Conservation (phyloP, 2,113 vertebrate genomes). For the Catharus fuscescens region DNA sequence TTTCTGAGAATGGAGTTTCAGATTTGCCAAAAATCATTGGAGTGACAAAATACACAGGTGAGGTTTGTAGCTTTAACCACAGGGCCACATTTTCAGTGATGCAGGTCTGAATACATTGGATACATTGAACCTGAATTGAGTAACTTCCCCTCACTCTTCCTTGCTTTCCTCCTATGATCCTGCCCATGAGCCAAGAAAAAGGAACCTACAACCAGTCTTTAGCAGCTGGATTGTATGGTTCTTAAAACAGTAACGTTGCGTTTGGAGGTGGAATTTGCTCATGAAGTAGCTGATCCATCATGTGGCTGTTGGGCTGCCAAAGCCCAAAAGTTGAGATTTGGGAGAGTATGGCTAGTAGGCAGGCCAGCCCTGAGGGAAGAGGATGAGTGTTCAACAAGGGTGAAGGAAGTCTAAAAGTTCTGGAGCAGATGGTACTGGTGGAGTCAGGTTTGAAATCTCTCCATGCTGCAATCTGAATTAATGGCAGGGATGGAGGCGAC, state of each 20-base stretch:
- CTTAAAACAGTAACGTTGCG: accelerated
- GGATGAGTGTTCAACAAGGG: background rate
- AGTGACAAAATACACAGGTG: accelerated
- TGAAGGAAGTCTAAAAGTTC: background rate
- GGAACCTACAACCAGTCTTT: background rate
- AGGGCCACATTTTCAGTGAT: accelerated
- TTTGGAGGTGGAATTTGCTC: background rate
- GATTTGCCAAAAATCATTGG: background rate
- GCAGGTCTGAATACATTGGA: background rate
- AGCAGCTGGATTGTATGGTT: background rate
- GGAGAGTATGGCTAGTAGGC: background rate
- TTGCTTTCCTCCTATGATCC: background rate
- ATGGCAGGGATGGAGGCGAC: background rate
- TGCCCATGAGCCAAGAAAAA: accelerated
- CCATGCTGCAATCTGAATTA: background rate
- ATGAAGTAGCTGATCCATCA: background rate
- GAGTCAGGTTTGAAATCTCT: accelerated
- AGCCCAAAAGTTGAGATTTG: accelerated
- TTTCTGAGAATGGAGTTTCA: background rate
- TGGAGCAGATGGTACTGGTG: background rate
- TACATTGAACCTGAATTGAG: background rate
- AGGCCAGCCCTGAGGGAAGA: background rate
- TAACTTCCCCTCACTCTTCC: background rate
- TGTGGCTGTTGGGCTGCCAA: background rate
- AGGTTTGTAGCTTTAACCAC: background rate